A percentile compares a stretch with the other conserved stretches of the same genome.
Conservation (phyloP, 1,140 invertebrate species). For the Tyrophagus putrescentiae region DNA sequence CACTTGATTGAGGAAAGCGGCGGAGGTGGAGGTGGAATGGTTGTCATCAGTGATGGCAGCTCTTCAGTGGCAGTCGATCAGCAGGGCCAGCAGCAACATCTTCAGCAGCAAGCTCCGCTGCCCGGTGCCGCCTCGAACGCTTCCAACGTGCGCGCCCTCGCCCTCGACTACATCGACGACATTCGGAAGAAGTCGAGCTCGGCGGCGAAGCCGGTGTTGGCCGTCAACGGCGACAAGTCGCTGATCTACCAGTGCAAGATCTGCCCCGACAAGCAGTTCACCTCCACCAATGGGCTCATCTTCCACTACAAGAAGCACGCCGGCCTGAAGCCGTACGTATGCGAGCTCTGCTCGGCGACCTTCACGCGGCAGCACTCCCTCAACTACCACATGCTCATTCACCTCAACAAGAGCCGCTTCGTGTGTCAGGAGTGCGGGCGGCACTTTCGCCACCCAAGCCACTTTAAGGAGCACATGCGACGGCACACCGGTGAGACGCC, state of each 20-base stretch:
- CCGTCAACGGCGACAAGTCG: constrained; percentile 33
- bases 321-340: constrained; percentile 50
- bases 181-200: constrained; percentile 30
- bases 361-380: constrained; percentile 50
- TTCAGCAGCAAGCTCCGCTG: not conserved
- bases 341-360: constrained; percentile 44
- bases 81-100: not conserved
- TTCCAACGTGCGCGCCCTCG: constrained; percentile 24
- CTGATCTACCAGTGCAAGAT: constrained; percentile 38
- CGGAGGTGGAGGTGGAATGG: no score
- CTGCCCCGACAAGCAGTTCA: constrained; percentile 47
- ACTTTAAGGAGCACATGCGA: constrained; percentile 49
- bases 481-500: constrained; percentile 50
- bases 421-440: constrained; percentile 46
- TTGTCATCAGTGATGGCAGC: not conserved
- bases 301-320: constrained; percentile 52
- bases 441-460: constrained; percentile 50
- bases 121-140: not conserved
- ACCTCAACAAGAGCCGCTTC: constrained; percentile 48
- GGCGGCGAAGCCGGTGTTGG: constrained; percentile 29
- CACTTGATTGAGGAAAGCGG: no score
- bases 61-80: not conserved
- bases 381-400: constrained; percentile 52
- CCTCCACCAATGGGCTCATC: constrained; percentile 47
- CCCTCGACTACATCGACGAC: constrained; percentile 34